Percentiles rank a stretch among this genome's conserved stretches.
Evolutionary conservation across 2,888 invertebrate genomes (phyloP).

Genomic region (Ethmia dodecea): DNA sequence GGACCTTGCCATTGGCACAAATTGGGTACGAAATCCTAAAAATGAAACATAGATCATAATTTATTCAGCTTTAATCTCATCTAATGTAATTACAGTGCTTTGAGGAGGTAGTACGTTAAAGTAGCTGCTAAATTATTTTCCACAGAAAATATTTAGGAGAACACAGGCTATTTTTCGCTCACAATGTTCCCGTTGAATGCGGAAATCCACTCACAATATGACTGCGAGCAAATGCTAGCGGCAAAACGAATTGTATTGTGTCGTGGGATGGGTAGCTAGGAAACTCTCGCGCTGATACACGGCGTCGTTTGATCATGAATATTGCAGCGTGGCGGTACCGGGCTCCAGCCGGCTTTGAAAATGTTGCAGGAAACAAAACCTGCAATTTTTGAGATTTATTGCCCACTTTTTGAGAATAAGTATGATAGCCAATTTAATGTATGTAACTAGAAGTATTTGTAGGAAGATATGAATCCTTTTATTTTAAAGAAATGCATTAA

Average conservation of each 20-base stretch:
- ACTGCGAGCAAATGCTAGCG: constrained; percentile 32
- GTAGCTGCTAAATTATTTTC: background rate
- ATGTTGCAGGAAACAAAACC: constrained; percentile 2
- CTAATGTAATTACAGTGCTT: no score
- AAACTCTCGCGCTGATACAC: background rate
- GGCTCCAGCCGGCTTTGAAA: constrained; percentile 12
- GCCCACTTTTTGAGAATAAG: no score
- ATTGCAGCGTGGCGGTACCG: constrained; percentile 7
- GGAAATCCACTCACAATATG: constrained; percentile 60
- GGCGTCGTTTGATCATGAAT: constrained; percentile 12
- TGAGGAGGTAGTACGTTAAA: background rate
- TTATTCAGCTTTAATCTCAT: no score
- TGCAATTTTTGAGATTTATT: background rate
- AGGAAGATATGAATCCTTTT: no score
- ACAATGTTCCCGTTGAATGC: constrained; percentile 46
- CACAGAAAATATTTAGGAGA: constrained; percentile 38
- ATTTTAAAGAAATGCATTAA: no score
- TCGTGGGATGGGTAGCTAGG: constrained; percentile 17
- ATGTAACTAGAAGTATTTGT: no score
- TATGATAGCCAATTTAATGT: no score
- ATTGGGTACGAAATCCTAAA: no score
- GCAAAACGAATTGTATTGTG: constrained; percentile 38
- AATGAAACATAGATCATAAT: no score
- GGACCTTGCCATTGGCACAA: no score
- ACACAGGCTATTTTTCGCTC: constrained; percentile 40